phyloP scores from a whole-genome alignment of 2,888 invertebrate genomes.

The Hemithea aestivaria region DNA sequence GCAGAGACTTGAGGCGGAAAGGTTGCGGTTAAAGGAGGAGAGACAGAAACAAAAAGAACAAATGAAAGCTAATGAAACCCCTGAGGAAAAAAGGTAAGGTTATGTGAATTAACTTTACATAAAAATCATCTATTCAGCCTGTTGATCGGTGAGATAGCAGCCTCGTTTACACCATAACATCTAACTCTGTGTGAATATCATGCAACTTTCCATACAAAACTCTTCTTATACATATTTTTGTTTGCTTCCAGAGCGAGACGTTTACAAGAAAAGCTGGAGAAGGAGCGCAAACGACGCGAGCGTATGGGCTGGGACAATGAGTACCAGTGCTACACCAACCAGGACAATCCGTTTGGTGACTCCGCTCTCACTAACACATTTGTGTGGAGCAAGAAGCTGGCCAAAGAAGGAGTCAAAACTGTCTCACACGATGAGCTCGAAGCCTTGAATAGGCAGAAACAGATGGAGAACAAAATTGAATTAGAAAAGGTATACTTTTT shows the following conservation, averaged over 20 bases:
- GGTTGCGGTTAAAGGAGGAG: conserved; percentile 82
- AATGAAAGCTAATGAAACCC: conserved; percentile 93
- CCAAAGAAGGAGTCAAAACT: conserved; percentile 92
- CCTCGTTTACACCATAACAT: too few species aligned
- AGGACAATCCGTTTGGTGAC: conserved; percentile 99
- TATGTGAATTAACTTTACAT: neutral
- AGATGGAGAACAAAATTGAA: conserved; percentile 94
- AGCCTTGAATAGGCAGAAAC: conserved; percentile 89
- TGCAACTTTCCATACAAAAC: too few species aligned
- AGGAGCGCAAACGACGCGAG: conserved; percentile 91
- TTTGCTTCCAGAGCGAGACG: conserved; percentile 78
- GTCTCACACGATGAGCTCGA: conserved; percentile 90
- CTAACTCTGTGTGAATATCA: too few species aligned
- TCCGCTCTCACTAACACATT: conserved; percentile 96
- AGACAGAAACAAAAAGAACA: conserved; percentile 84
- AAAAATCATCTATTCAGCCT: too few species aligned
- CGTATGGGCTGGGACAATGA: conserved; percentile 99
- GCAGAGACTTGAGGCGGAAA: conserved; percentile 85
- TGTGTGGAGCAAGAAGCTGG: conserved; percentile 97
- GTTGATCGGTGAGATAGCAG: too few species aligned
- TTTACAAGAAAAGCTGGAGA: conserved; percentile 93
- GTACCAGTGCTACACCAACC: conserved; percentile 97
- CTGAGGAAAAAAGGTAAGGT: conserved; percentile 90
- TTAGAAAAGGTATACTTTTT: conserved; percentile 95
- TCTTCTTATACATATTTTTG: too few species aligned